Conservation (phyloP, 2,797 vertebrate species). For the Martes flavigula region DNA sequence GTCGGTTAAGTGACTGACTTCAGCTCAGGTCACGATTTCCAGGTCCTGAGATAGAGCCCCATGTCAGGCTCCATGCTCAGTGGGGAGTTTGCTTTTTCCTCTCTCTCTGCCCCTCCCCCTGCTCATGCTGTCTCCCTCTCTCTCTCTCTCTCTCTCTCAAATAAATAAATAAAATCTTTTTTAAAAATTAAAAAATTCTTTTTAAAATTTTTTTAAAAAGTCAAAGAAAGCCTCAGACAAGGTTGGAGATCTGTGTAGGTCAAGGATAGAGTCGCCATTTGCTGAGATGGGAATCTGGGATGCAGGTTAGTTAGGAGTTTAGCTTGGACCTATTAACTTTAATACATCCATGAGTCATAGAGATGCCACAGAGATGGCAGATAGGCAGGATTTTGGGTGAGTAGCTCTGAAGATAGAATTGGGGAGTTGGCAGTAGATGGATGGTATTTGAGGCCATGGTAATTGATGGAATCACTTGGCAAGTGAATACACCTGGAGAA, state of each 20-base stretch:
- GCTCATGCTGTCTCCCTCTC: background rate
- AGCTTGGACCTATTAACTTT: background rate
- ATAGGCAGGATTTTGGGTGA: background rate
- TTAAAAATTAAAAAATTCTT: background rate
- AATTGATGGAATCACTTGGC: background rate
- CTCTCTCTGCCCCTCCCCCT: background rate
- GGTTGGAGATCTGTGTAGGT: background rate
- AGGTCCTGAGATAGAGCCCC: background rate
- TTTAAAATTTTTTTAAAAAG: background rate
- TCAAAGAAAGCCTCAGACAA: background rate
- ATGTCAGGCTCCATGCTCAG: background rate
- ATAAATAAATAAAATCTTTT: background rate
- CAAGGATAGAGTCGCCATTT: background rate
- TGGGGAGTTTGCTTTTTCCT: background rate
- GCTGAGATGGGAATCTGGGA: background rate
- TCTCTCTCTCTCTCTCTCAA: background rate
- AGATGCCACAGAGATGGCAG: background rate
- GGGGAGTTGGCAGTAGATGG: background rate
- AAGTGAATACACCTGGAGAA: background rate
- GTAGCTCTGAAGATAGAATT: background rate
- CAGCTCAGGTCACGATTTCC: background rate
- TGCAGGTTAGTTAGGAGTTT: background rate
- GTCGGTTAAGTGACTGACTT: background rate
- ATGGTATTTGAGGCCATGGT: background rate
- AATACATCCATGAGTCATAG: background rate